These are phyloP conservation scores for Masticophis lateralis DNA, from an alignment of 2,797 vertebrate species.

Conservation along the genomic window DNA sequence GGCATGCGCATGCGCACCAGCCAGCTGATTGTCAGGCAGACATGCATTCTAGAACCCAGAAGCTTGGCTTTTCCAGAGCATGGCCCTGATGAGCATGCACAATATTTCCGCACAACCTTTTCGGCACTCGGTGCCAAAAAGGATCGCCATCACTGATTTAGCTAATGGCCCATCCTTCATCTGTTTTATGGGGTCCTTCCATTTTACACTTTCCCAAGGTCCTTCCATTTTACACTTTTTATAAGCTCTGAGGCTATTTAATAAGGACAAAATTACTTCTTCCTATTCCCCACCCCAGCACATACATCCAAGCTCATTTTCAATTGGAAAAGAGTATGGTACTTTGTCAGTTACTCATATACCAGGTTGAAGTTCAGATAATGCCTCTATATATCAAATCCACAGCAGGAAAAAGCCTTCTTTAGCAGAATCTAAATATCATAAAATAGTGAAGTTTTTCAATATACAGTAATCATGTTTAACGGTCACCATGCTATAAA, in stretches of 20 bases:
- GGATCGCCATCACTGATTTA: too few relatives aligned
- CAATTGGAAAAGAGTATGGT: neutral
- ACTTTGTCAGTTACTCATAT: neutral
- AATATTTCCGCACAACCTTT: too few relatives aligned
- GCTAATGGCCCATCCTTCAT: constrained; percentile 3
- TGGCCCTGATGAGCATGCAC: too few relatives aligned
- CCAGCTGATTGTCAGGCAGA: too few relatives aligned
- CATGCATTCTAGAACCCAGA: too few relatives aligned
- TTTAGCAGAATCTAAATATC: neutral
- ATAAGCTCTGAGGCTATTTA: constrained; percentile 13
- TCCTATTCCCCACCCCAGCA: neutral
- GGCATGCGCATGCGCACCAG: too few relatives aligned
- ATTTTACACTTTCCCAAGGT: constrained; percentile 5
- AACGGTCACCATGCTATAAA: neutral
- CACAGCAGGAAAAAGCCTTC: neutral
- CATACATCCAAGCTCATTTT: neutral
- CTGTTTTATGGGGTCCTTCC: constrained; percentile 3
- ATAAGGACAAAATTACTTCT: neutral
- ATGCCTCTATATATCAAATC: neutral
- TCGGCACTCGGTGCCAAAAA: too few relatives aligned
- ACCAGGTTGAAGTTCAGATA: neutral
- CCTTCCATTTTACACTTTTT: constrained; percentile 13
- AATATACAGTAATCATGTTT: neutral
- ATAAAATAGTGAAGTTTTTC: neutral
- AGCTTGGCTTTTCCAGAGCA: too few relatives aligned